Evolutionary conservation across 37 sponge, comb jelly and placozoan species (phyloP).

Genomic region (Aplysina aerophoba): DNA sequence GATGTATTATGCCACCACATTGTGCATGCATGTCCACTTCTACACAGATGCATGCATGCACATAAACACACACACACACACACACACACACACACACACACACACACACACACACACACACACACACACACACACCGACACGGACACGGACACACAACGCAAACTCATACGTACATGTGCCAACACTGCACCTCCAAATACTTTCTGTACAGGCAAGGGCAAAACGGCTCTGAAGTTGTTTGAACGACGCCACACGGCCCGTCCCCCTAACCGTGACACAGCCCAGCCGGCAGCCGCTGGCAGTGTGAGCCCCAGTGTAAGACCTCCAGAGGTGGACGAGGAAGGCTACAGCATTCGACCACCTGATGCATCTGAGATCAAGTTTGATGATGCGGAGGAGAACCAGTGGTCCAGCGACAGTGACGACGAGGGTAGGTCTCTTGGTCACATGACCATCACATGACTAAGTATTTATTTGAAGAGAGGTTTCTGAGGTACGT

Average conservation of each 20-base stretch:
- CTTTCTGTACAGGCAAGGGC: not conserved
- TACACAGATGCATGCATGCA: too few species aligned
- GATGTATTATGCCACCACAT: too few species aligned
- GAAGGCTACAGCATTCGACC: conserved; percentile 90
- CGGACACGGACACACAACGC: not conserved
- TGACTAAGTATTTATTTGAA: too few species aligned
- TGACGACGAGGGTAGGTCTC: conserved; percentile 62
- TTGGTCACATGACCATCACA: not conserved
- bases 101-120: conserved; percentile 31
- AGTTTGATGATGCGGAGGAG: conserved; percentile 41
- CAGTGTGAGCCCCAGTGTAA: not conserved
- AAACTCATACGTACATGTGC: not conserved
- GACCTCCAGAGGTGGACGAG: conserved; percentile 73
- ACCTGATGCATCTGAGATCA: conserved; percentile 65
- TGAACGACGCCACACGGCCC: not conserved
- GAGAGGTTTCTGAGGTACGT: too few species aligned
- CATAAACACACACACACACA: not conserved
- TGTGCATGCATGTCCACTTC: too few species aligned
- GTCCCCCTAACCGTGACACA: too few species aligned
- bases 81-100: conserved; percentile 5
- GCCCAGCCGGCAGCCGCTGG: not conserved
- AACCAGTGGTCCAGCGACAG: conserved; percentile 24
- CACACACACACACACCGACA: not conserved
- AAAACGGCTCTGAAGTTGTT: conserved; percentile 9
- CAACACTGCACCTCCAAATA: not conserved